phyloP scores from a whole-genome alignment of 2,888 invertebrate species.

The Odontothrips loti region DNA sequence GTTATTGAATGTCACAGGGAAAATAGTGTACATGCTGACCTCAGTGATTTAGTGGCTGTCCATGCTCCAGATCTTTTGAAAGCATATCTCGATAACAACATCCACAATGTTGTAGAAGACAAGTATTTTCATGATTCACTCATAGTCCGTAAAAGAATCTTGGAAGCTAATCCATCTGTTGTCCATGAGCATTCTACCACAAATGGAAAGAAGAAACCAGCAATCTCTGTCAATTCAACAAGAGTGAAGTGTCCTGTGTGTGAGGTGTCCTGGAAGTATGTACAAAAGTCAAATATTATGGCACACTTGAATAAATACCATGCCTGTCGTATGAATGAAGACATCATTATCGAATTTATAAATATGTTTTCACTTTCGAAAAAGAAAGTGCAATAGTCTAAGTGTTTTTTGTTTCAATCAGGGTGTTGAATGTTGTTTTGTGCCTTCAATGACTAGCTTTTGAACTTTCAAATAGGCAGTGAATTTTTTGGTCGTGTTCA shows the following conservation, averaged over 20 bases:
- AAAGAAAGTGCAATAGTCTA: no score
- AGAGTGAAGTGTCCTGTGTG: not conserved
- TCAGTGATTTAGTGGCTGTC: not conserved
- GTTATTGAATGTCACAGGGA: not conserved
- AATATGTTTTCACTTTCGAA: no score
- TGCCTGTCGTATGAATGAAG: not conserved
- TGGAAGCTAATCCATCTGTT: not conserved
- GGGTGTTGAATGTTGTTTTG: no score
- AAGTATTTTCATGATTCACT: not conserved
- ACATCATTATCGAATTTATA: not conserved
- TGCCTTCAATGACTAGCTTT: no score
- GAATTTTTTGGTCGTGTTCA: no score
- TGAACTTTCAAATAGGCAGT: no score
- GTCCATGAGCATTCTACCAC: not conserved
- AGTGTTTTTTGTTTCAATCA: no score
- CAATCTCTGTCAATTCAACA: not conserved
- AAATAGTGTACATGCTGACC: not conserved
- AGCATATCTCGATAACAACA: not conserved
- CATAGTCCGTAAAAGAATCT: not conserved
- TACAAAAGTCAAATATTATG: not conserved
- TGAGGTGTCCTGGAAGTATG: not conserved
- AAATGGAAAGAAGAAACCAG: not conserved
- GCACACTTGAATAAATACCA: not conserved
- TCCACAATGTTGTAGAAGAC: not conserved
- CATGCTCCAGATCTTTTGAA: not conserved